Percentiles rank a stretch among this genome's conserved stretches.
Conservation (phyloP, 2,113 vertebrate species). For the Mixornis gularis region DNA sequence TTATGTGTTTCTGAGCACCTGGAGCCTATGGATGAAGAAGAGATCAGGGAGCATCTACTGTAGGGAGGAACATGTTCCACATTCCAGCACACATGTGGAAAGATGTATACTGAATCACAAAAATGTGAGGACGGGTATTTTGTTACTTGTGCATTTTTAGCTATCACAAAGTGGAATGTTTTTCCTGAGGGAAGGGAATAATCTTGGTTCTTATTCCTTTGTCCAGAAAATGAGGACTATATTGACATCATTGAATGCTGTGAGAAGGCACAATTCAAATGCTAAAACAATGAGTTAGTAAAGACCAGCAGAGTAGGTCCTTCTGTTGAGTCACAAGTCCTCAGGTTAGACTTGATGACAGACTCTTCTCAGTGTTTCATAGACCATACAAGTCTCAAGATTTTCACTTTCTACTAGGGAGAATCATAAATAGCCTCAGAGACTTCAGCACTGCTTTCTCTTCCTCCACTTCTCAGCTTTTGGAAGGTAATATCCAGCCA, state of each 20-base stretch:
- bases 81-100: not conserved
- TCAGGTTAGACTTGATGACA: not conserved
- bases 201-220: not conserved
- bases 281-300: not conserved
- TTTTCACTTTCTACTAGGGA: not conserved
- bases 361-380: not conserved
- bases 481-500: not conserved
- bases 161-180: not conserved
- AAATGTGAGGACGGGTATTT: not conserved
- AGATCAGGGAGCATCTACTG: not conserved
- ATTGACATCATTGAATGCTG: not conserved
- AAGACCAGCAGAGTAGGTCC: not conserved
- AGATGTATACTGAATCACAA: not conserved
- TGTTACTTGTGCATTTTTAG: not conserved
- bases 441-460: not conserved
- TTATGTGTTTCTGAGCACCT: not conserved
- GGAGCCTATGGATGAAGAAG: accelerated
- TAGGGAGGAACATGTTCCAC: accelerated
- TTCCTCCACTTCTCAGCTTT: not conserved
- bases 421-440: not conserved
- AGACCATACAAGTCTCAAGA: not conserved
- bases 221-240: not conserved
- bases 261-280: not conserved
- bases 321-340: not conserved
- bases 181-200: not conserved